Percentiles rank a stretch among this genome's conserved stretches.
Conservation (phyloP, 2,113 vertebrate genomes). For the Excalfactoria chinensis region DNA sequence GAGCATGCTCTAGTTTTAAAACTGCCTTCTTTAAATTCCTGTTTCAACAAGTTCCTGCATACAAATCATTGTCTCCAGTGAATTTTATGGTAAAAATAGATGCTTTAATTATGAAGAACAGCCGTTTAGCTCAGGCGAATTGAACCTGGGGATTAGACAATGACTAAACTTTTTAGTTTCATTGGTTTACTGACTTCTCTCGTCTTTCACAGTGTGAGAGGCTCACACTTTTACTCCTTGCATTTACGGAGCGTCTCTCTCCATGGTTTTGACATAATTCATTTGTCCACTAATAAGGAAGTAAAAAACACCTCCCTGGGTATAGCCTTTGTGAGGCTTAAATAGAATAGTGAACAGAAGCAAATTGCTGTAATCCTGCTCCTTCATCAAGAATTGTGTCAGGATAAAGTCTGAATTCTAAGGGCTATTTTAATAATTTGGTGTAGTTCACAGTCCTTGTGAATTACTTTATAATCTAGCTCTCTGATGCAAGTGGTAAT, state of each 20-base stretch:
- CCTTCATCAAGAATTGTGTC: background rate
- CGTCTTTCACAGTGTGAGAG: background rate
- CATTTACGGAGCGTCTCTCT: background rate
- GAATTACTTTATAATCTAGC: background rate
- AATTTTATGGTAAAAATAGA: conserved; percentile 14
- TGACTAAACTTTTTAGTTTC: conserved; percentile 7
- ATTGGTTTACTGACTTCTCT: background rate
- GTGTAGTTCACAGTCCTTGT: background rate
- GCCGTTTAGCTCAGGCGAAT: background rate
- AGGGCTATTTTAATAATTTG: background rate
- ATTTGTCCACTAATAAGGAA: background rate
- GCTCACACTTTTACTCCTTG: background rate
- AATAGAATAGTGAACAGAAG: background rate
- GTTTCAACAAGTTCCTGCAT: background rate
- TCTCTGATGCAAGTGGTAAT: conserved; percentile 10
- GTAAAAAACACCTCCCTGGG: background rate
- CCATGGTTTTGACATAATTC: background rate
- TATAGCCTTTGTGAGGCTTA: background rate
- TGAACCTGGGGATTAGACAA: background rate
- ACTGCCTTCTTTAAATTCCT: background rate
- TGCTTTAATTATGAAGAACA: background rate
- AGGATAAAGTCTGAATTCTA: conserved; percentile 17
- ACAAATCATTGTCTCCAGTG: background rate
- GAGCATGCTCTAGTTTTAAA: background rate
- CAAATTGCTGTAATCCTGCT: background rate